These are phyloP conservation scores for Platygyra sinensis DNA, from an alignment of 64 coral and sea anemone genomes.

Conservation along the genomic window DNA sequence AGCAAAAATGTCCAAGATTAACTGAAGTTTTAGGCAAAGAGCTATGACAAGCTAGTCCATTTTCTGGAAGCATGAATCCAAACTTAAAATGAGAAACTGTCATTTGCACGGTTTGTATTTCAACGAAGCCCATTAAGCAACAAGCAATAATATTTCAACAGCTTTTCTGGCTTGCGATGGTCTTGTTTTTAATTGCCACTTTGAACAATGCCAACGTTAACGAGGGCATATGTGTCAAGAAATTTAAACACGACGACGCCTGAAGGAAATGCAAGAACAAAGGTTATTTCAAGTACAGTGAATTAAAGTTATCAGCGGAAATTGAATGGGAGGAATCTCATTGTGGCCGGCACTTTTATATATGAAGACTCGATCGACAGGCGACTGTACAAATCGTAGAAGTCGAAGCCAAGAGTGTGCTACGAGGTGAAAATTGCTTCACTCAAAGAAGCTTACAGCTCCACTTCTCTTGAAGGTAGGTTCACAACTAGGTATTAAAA, in stretches of 20 bases:
- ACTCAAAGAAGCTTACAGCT: no score
- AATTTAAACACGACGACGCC: slow-evolving; percentile 32
- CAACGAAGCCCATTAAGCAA: slow-evolving; percentile 8
- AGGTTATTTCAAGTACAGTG: slow-evolving; percentile 17
- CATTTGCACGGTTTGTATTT: slow-evolving; percentile 6
- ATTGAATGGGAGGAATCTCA: slow-evolving; percentile 34
- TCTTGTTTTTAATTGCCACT: slow-evolving; percentile 22
- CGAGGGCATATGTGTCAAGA: slow-evolving; percentile 5
- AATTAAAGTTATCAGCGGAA: slow-evolving; percentile 49
- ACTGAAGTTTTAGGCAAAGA: neutral
- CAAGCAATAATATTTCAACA: neutral
- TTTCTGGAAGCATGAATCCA: neutral
- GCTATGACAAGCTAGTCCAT: neutral
- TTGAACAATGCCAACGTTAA: slow-evolving; percentile 10
- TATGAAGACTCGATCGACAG: neutral
- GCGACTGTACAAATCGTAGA: neutral
- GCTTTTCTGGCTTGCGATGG: neutral
- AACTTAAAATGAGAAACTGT: neutral
- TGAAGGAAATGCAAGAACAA: slow-evolving; percentile 18
- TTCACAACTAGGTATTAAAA: no score
- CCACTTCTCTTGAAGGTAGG: no score
- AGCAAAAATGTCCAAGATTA: neutral
- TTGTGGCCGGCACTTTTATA: neutral
- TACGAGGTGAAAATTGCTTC: no score
- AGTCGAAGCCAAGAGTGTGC: neutral